Conservation (phyloP, 2,797 vertebrate species). For the Spinibarbus caldwelli region DNA sequence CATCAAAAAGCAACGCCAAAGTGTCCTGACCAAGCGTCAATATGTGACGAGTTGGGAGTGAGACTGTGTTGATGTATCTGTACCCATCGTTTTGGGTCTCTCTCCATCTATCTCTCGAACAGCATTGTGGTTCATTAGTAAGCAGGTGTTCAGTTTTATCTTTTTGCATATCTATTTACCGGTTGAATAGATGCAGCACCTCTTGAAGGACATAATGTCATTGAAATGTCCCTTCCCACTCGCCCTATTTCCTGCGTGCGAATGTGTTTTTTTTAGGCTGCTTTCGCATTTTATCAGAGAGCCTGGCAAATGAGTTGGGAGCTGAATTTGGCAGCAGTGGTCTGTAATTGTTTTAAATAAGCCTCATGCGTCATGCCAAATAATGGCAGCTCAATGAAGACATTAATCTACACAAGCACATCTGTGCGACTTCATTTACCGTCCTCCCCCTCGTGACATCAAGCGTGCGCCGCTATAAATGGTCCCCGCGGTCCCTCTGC, state of each 20-base stretch:
- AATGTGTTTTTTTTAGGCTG: constrained; percentile 26
- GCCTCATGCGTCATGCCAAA: constrained; percentile 73
- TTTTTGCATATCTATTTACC: constrained; percentile 39
- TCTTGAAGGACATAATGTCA: constrained; percentile 40
- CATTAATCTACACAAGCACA: constrained; percentile 80
- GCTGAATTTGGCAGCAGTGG: constrained; percentile 73
- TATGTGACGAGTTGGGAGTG: too few species aligned
- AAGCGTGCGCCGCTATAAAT: constrained; percentile 39
- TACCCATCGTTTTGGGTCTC: not conserved
- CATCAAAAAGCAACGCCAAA: too few species aligned
- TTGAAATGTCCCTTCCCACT: constrained; percentile 28
- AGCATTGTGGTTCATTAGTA: constrained; percentile 29
- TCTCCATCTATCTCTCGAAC: constrained; percentile 7
- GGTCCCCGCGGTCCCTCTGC: constrained; percentile 42
- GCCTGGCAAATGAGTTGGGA: constrained; percentile 64
- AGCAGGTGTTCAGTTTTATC: constrained; percentile 39
- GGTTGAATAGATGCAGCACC: constrained; percentile 22
- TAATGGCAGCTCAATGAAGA: constrained; percentile 74
- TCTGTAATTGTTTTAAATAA: constrained; percentile 81
- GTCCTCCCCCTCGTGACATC: constrained; percentile 51
- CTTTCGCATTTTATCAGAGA: constrained; percentile 66
- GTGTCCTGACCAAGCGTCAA: too few species aligned
- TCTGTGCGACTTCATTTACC: constrained; percentile 77
- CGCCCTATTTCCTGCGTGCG: constrained; percentile 14
- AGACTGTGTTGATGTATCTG: too few species aligned